Conservation (phyloP, 2,797 vertebrate species). For the Megaceryle alcyon region DNA sequence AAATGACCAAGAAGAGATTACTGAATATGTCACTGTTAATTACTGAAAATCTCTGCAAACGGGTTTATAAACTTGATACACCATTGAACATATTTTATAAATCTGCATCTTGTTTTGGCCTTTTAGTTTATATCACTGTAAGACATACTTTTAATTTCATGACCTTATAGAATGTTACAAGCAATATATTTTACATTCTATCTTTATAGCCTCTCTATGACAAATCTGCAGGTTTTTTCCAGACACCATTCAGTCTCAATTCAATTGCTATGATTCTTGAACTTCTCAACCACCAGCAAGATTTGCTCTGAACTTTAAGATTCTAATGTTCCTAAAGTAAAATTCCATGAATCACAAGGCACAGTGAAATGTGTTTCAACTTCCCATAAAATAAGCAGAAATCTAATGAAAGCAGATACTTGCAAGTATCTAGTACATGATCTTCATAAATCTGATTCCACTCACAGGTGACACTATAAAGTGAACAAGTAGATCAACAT, state of each 20-base stretch:
- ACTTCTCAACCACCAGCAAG: neutral
- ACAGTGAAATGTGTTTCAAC: neutral
- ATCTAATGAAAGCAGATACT: neutral
- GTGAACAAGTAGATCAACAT: neutral
- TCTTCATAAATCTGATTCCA: neutral
- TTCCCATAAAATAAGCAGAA: neutral
- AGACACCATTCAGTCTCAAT: neutral
- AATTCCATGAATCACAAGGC: neutral
- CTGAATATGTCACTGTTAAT: neutral
- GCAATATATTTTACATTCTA: neutral
- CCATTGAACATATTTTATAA: neutral
- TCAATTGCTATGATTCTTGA: neutral
- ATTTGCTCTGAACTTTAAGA: neutral
- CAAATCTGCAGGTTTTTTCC: neutral
- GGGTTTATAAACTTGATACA: neutral
- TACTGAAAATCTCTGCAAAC: neutral
- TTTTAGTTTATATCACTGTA: neutral
- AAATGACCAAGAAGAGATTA: neutral
- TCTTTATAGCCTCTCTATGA: neutral
- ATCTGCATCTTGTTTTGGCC: neutral
- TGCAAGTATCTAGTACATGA: neutral
- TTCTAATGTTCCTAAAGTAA: neutral
- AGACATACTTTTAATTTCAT: neutral
- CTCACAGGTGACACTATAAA: neutral
- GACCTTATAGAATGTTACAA: neutral